Base-by-base conservation (phyloP, 2,888 invertebrate genomes). In the Synanthedon formicaeformis region DNA sequence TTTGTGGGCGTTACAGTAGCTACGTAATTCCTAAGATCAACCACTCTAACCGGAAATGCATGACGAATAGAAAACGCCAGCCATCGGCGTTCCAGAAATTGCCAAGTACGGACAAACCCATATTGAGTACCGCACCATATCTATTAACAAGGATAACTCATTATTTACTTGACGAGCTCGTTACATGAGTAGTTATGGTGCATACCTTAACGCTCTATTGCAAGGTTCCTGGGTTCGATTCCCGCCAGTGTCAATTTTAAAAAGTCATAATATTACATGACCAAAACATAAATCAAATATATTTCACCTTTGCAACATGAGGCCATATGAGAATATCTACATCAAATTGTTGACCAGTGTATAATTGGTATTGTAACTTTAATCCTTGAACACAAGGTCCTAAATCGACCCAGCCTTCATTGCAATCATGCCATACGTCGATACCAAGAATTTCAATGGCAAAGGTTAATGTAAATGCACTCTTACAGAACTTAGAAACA, bases 31-130 rank as follows among this genome's bases (percentile, higher is more conserved):
- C 61, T 60, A 40, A 83, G 58, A 0, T 81, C 75, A 10, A 49
- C 52, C 0, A 82, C 84, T 56, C 76, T 69, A 3, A 82, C 76
- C 3, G 83, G 75, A 54, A 84, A 74, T 1, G 64, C 60, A 53
- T 86, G 84, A 1, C 69, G 60, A 16, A 87, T 81, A 3, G 81
- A 73, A 56, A 86, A 87, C 0, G 79, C 63, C 6, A 85, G 51
- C 79, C 83, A 86, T 50, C 80, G 69, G 27, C 75, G 67, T 56
- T 84, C 69, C 41, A 85, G 60, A 59, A 78, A 80, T 56, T 71
- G 76, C 82, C 83, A 87, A 1, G 77, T 78, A 41, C 85, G 66
- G 27, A 83, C 84, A 82, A 82, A 86, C n/a, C 72, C 67, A 49
- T 59, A 66, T 41, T 76, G 65, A 45, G 51, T 40, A 27, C 77